phyloP scores from a whole-genome alignment of 1,140 invertebrate species.

The Sinella curviseta region DNA sequence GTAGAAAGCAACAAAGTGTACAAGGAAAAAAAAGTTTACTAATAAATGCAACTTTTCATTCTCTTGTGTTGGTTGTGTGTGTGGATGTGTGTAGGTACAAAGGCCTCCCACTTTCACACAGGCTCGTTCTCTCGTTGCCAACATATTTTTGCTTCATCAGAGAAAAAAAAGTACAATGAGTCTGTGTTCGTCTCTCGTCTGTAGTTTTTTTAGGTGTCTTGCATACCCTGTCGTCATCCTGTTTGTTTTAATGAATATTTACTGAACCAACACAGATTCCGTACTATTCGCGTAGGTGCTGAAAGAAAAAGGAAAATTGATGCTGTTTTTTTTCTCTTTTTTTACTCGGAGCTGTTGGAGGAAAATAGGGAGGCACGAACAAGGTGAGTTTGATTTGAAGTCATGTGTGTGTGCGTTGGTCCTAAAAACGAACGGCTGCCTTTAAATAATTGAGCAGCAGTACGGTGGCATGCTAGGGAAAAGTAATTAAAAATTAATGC shows the following conservation, averaged over 20 bases:
- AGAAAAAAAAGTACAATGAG: background rate
- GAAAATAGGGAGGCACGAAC: background rate
- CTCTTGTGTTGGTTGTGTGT: background rate
- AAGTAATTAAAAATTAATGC: background rate
- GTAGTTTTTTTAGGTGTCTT: background rate
- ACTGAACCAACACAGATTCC: background rate
- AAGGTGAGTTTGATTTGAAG: background rate
- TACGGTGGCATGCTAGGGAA: background rate
- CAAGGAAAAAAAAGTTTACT: slow-evolving; percentile 2
- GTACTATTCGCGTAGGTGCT: background rate
- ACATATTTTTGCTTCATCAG: background rate
- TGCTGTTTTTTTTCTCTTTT: background rate
- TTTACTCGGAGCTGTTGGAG: background rate
- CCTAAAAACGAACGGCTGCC: too few relatives aligned
- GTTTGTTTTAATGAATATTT: slow-evolving; percentile 27
- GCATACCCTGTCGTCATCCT: background rate
- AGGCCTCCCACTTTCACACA: background rate
- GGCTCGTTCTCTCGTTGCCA: background rate
- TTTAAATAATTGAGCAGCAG: too few relatives aligned
- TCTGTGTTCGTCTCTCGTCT: background rate
- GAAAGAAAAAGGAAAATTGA: slow-evolving; percentile 4
- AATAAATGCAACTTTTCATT: slow-evolving; percentile 18
- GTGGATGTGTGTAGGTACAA: background rate
- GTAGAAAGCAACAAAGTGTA: background rate
- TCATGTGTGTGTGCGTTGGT: too few relatives aligned